Percentiles rank a stretch among this genome's conserved stretches.
phyloP scores from a whole-genome alignment of 2,113 vertebrate genomes.

The Phrynosoma blainvillii region DNA sequence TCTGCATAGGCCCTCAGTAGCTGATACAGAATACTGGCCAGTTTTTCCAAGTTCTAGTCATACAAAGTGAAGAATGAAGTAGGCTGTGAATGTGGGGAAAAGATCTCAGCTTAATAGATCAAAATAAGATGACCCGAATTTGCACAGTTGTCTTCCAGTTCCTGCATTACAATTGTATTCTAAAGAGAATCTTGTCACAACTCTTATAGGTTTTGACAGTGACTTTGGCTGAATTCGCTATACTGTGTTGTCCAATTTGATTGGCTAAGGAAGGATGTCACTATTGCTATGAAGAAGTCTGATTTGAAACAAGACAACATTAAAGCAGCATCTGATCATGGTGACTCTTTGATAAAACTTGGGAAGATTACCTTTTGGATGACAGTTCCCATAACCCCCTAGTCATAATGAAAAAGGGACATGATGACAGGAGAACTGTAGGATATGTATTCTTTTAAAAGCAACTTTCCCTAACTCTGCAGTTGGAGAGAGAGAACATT shows the following conservation, averaged over 20 bases:
- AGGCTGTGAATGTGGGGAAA: not conserved
- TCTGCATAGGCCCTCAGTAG: too few species aligned
- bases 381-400: not conserved
- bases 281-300: not conserved
- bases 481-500: not conserved
- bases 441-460: too few species aligned
- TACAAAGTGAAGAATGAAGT: not conserved
- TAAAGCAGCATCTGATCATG: not conserved
- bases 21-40: too few species aligned
- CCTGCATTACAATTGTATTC: not conserved
- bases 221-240: too few species aligned
- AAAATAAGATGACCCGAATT: not conserved
- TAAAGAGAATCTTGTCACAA: not conserved
- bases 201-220: not conserved
- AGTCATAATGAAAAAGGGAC: too few species aligned
- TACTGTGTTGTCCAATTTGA: not conserved
- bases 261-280: not conserved
- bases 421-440: not conserved
- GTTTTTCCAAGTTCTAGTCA: too few species aligned
- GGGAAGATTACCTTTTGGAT: not conserved
- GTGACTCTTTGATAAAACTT: not conserved
- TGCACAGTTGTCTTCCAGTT: not conserved
- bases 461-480: too few species aligned
- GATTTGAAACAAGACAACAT: not conserved
- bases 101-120: not conserved